A percentile compares a stretch with the other conserved stretches of the same genome.
Conservation (phyloP, 2,113 vertebrate species). For the Alectura lathami region DNA sequence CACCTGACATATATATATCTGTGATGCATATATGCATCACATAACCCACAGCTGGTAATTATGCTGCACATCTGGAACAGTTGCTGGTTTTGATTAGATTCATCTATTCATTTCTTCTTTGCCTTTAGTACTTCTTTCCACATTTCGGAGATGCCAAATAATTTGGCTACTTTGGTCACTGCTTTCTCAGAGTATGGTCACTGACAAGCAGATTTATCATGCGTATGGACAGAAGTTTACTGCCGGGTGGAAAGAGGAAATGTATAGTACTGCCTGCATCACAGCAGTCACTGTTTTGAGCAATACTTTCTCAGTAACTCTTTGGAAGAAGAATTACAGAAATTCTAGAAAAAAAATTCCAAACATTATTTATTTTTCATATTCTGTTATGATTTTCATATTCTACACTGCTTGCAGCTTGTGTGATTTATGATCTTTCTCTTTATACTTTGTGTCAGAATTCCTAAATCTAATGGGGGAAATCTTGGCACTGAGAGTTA, state of each 20-base stretch:
- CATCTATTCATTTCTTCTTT: not conserved
- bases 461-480: not conserved
- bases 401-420: not conserved
- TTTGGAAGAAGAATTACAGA: not conserved
- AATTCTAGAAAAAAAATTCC: not conserved
- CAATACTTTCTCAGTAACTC: not conserved
- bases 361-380: not conserved
- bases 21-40: not conserved
- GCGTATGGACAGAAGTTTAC: not conserved
- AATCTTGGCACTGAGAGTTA: not conserved
- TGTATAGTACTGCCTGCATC: not conserved
- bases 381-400: accelerated
- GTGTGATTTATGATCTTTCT: not conserved
- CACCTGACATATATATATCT: not conserved
- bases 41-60: not conserved
- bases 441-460: not conserved
- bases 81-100: not conserved
- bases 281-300: not conserved
- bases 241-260: not conserved
- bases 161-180: not conserved
- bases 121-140: not conserved
- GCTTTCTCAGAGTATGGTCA: not conserved
- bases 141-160: not conserved
- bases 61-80: not conserved
- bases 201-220: not conserved